These are phyloP conservation scores for Nymphicus hollandicus DNA, from an alignment of 2,113 vertebrate genomes.

Conservation along the genomic window DNA sequence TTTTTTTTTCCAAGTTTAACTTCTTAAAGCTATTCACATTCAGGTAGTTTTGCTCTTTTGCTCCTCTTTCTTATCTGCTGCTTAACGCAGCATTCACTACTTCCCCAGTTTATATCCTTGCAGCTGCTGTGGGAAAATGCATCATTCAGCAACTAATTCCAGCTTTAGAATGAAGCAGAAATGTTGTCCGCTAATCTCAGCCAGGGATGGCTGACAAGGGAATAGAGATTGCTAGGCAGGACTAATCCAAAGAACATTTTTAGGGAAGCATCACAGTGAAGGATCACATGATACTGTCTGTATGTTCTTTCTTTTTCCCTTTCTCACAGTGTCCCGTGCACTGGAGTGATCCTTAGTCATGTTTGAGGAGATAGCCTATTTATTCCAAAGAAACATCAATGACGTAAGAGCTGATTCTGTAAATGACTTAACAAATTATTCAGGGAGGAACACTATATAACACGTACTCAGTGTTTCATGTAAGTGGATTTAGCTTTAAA, in stretches of 20 bases:
- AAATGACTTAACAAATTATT: conserved; percentile 9
- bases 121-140: background rate
- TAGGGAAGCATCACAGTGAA: background rate
- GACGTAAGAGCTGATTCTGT: background rate
- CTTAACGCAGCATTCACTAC: background rate
- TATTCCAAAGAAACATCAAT: background rate
- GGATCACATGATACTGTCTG: background rate
- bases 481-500: background rate
- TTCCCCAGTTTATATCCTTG: background rate
- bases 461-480: background rate
- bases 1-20: background rate
- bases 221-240: background rate
- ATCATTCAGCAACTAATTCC: background rate
- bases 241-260: background rate
- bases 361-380: background rate
- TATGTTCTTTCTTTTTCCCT: background rate
- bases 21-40: background rate
- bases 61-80: background rate
- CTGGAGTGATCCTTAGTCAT: background rate
- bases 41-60: background rate
- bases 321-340: background rate
- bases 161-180: conserved; percentile 14
- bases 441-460: background rate
- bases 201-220: background rate
- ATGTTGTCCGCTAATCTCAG: background rate